Evolutionary conservation across 2,888 invertebrate genomes (phyloP), one percentile per base, ranked within the genome.

Genomic region (Drosophila yooni): DNA sequence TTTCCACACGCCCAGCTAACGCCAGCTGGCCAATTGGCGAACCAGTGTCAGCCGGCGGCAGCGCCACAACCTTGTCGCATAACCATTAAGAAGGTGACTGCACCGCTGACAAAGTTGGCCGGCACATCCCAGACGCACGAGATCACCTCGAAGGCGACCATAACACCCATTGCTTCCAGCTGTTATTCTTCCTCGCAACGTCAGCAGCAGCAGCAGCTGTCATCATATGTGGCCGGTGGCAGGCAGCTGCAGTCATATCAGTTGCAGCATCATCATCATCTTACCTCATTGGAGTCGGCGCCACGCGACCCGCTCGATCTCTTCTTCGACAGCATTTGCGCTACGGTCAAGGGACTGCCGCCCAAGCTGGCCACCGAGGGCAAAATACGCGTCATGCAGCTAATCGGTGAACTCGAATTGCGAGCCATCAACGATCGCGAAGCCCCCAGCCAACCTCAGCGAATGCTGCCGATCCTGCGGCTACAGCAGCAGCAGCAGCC

Each of bases 301-400:
- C 36, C 71, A 3, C 88, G 88, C 7, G 88, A 91, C n/a, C 84
- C 88, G 0, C 62, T 88, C 21, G 88, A 91, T 65, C 81, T 88
- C 60, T 88, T 88, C 54, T 88, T 88, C 11, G 91, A 91, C 48
- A 88, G 88, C 79, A 88, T 91, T 54, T 88, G 88, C 46, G 74
- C 88, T 27, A 91, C 88, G 2, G 91, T 88, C 11, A 89, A 85
- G 34, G n/a, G 54, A 0, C 62, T 88, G 56, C 88, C 88, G 13
- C 91, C 88, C 11, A 88, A 89, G 34, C 58, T 88, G 54, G 88
- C 91, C 21, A 88, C 91, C 10, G 88, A 88, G 57, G 88, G 90
- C 13, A 88, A 88, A 59, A 81, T 91, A 8, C 89, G 91, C 2
- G 91, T 88, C 10, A 88, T 88, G 88, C 89, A 91, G 51, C 58